phyloP scores from a whole-genome alignment of 2,888 invertebrate species.

The Watsonalla binaria region DNA sequence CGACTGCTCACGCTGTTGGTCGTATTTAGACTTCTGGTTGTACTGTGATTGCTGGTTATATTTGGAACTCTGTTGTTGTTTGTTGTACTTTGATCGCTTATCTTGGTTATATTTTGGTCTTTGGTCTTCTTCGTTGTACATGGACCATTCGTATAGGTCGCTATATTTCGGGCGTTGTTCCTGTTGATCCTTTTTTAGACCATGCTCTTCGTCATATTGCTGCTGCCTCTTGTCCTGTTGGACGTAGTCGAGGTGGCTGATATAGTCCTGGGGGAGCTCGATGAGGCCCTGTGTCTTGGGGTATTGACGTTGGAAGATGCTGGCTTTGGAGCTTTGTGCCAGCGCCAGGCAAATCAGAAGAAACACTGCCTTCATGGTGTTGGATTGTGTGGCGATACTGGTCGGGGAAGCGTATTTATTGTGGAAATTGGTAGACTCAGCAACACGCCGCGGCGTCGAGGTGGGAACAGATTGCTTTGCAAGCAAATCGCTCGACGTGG shows the following conservation, averaged over 20 bases:
- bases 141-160: background rate
- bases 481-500: background rate
- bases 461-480: background rate
- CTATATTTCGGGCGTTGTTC: conserved; percentile 7
- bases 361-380: conserved; percentile 62
- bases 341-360: conserved; percentile 56
- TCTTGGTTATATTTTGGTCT: background rate
- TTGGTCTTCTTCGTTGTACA: conserved; percentile 2
- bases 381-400: conserved; percentile 26
- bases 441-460: conserved; percentile 9
- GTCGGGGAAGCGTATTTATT: conserved; percentile 36
- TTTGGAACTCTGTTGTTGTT: background rate
- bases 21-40: background rate
- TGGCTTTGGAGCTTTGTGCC: conserved; percentile 47
- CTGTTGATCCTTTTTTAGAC: conserved; percentile 1
- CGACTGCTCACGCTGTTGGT: background rate
- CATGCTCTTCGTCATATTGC: background rate
- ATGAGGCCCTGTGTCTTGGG: conserved; percentile 32
- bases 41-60: background rate
- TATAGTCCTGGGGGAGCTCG: conserved; percentile 37
- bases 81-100: background rate
- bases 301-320: conserved; percentile 48
- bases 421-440: conserved; percentile 27
- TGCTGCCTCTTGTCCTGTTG: conserved; percentile 17
- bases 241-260: conserved; percentile 27